Percentiles rank a stretch among this genome's conserved stretches.
Evolutionary conservation across 2,888 invertebrate genomes (phyloP).

Genomic region (Tetramorium bicarinatum): DNA sequence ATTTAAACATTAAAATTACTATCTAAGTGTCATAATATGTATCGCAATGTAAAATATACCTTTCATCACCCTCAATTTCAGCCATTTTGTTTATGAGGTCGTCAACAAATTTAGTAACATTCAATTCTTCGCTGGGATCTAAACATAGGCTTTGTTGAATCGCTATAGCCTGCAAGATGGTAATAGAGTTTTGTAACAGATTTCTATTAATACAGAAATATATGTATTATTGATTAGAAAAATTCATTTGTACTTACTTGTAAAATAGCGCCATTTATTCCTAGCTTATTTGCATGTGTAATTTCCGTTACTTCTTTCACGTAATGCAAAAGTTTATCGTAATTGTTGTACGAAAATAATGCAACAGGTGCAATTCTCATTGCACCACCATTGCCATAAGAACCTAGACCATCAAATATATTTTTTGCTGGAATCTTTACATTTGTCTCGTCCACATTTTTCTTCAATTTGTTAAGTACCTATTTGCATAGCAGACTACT

Average conservation of each 20-base stretch:
- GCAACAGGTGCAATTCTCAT: constrained; percentile 91
- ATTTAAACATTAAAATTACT: constrained; percentile 2
- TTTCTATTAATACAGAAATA: neutral
- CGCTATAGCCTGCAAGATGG: constrained; percentile 87
- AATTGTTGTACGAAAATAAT: constrained; percentile 88
- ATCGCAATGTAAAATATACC: constrained; percentile 74
- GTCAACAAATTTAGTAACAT: constrained; percentile 87
- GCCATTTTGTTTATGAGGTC: constrained; percentile 88
- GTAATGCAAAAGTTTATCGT: constrained; percentile 87
- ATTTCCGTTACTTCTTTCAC: constrained; percentile 87
- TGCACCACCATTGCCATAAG: constrained; percentile 93
- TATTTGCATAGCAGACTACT: constrained; percentile 21
- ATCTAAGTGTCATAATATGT: neutral
- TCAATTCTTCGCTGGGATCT: constrained; percentile 86
- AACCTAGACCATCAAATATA: constrained; percentile 90
- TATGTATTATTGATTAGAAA: neutral
- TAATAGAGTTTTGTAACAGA: constrained; percentile 41
- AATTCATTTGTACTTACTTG: constrained; percentile 76
- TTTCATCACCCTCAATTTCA: constrained; percentile 86
- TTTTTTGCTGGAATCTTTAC: constrained; percentile 89
- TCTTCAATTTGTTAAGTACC: constrained; percentile 87
- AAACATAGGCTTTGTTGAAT: constrained; percentile 87
- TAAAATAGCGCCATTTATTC: constrained; percentile 88
- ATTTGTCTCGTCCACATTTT: constrained; percentile 87
- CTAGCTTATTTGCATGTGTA: constrained; percentile 89